Base-by-base conservation (phyloP, 2,113 vertebrate species). In the Circaetus gallicus region DNA sequence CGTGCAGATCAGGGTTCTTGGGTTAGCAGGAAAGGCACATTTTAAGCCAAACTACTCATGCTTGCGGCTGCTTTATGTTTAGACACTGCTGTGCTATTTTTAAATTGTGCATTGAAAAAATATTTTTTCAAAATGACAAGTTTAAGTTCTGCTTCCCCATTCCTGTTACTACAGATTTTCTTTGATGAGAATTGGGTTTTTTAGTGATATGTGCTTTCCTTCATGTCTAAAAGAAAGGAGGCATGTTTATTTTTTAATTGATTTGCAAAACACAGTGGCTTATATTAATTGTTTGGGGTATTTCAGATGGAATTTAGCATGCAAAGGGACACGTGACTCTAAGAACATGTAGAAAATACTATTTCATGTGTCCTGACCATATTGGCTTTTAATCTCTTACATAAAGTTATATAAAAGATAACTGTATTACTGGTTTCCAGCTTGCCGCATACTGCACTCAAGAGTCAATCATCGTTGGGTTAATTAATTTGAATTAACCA, bases 401-500 rank as follows among this genome's bases (percentile, higher is more conserved):
- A 42, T 58, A 36, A 79, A 90, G 26, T 70, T 73, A 55, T 34
- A 42, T 26, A 53, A 79, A 63, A 50, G 31, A 53, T 25, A 58
- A 49, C 28, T 81, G 47, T 79, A 2, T 52, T 80, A 91, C 72
- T 91, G 56, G 61, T 91, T 88, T 95, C 49, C 40, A 42, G 36
- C 26, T 91, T 77, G 36, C 49, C 3, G 2, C 47, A 69, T 58
- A 38, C 13, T 14, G 12, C 42, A 49, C 26, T 66, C 3, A 2
- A 77, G 59, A 77, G 66, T 53, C 45, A 88, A 20, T 93, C 85
- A 80, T 47, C 73, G n/a, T 53, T 86, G 66, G 25, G 20, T 96
- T 97, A 93, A 95, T 96, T 96, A 88, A 93, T 90, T 83, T 90
- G 67, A 93, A 73, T 88, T 93, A 97, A 90, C 88, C 86, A 58